Conservation (phyloP, 2,797 vertebrate species). For the Eospalax fontanierii region DNA sequence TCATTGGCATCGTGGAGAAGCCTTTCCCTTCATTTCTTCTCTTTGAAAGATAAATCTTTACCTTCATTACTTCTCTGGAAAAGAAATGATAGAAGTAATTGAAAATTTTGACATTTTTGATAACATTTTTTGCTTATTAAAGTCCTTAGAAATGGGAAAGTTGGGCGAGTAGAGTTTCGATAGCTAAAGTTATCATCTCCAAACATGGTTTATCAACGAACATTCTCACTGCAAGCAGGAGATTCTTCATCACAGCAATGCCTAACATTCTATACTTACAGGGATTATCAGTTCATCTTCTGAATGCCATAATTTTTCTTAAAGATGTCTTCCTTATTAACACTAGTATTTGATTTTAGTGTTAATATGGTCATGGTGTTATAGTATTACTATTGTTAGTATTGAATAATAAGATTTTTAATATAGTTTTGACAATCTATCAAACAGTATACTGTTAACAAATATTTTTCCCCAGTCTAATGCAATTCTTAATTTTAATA, state of each 20-base stretch:
- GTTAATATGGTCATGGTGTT: neutral
- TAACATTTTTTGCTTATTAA: neutral
- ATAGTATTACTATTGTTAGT: neutral
- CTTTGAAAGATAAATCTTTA: too few species aligned
- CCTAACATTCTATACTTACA: neutral
- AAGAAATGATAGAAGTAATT: neutral
- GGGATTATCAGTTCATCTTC: neutral
- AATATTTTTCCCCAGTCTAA: neutral
- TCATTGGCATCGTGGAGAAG: neutral
- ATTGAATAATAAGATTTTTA: neutral
- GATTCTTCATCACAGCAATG: neutral
- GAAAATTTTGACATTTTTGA: neutral
- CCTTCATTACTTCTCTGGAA: too few species aligned
- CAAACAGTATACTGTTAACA: neutral
- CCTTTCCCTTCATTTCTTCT: neutral
- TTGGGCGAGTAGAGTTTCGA: neutral
- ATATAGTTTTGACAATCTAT: neutral
- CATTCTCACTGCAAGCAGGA: neutral
- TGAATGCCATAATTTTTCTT: neutral
- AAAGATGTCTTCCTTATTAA: neutral
- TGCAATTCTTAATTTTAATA: neutral
- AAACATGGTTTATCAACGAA: neutral
- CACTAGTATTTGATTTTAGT: neutral
- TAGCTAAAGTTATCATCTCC: too few species aligned
- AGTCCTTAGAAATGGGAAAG: neutral